Evolutionary conservation across 1,140 invertebrate genomes (phyloP).

Genomic region (Euwallacea similis): DNA sequence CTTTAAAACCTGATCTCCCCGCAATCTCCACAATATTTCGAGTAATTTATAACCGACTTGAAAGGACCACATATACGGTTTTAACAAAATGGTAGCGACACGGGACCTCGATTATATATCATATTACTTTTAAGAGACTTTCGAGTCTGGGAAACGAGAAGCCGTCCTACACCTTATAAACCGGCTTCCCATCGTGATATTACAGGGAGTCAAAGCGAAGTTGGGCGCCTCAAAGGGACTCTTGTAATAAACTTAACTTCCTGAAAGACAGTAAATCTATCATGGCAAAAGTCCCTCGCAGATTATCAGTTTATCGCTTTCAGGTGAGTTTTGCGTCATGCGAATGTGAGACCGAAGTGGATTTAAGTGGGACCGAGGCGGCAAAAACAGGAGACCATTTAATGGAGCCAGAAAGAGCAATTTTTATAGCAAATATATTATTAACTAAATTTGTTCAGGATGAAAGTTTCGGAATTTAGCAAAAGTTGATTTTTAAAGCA

Average conservation of each 20-base stretch:
- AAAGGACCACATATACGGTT: not conserved
- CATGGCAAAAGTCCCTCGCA: too few relatives aligned
- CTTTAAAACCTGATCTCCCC: not conserved
- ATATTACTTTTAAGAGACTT: constrained; percentile 1
- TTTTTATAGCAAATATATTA: too few relatives aligned
- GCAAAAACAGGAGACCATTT: too few relatives aligned
- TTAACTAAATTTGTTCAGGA: too few relatives aligned
- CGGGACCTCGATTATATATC: not conserved
- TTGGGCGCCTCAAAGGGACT: not conserved
- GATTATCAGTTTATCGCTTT: not conserved
- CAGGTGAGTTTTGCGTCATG: not conserved
- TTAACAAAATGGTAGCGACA: constrained; percentile 1
- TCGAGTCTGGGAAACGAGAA: not conserved
- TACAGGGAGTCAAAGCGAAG: not conserved
- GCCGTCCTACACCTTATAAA: not conserved
- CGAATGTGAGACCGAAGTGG: too few relatives aligned
- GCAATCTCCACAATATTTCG: not conserved
- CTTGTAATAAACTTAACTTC: not conserved
- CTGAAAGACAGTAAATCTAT: too few relatives aligned
- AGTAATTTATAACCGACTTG: constrained; percentile 6
- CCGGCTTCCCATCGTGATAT: not conserved
- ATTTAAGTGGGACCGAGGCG: too few relatives aligned
- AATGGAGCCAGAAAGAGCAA: too few relatives aligned
- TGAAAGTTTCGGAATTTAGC: too few relatives aligned
- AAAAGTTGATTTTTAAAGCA: too few relatives aligned